Conservation (phyloP, 2,113 vertebrate genomes). For the Embiotoca jacksoni region DNA sequence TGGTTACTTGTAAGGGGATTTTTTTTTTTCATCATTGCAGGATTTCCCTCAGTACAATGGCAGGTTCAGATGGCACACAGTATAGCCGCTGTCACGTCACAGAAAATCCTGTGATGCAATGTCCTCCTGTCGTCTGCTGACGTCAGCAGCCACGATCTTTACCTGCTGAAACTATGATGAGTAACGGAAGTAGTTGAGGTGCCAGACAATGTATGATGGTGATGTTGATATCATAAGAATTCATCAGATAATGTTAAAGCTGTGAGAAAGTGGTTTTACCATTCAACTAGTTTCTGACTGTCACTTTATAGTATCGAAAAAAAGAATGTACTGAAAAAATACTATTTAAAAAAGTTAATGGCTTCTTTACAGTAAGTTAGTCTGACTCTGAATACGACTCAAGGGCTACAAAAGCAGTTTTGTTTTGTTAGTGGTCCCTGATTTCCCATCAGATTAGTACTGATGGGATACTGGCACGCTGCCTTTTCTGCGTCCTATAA, state of each 20-base stretch:
- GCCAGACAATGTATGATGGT: background rate
- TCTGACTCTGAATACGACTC: background rate
- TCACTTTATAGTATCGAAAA: no score
- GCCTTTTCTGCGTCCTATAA: slow-evolving; percentile 3
- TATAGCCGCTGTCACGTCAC: background rate
- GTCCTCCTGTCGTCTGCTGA: slow-evolving; percentile 10
- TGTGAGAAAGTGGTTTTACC: background rate
- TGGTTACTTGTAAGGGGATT: background rate
- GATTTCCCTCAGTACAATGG: slow-evolving; percentile 3
- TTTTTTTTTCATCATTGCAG: background rate
- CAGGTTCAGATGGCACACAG: background rate
- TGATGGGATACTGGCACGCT: background rate
- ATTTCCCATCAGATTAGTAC: slow-evolving; percentile 2
- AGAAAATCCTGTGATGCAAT: slow-evolving; percentile 17
- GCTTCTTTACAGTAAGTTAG: background rate
- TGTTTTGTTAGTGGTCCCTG: slow-evolving; percentile 3
- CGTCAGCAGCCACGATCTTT: background rate
- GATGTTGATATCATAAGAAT: no score
- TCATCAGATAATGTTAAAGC: no score
- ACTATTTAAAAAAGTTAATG: background rate
- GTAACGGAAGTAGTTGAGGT: slow-evolving; percentile 1
- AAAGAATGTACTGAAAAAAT: no score
- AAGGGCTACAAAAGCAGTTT: background rate
- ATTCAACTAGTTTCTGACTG: no score
- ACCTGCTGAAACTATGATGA: slow-evolving; percentile 11